Conservation (phyloP, 1,140 invertebrate species). For the Drosophila rhopaloa region DNA sequence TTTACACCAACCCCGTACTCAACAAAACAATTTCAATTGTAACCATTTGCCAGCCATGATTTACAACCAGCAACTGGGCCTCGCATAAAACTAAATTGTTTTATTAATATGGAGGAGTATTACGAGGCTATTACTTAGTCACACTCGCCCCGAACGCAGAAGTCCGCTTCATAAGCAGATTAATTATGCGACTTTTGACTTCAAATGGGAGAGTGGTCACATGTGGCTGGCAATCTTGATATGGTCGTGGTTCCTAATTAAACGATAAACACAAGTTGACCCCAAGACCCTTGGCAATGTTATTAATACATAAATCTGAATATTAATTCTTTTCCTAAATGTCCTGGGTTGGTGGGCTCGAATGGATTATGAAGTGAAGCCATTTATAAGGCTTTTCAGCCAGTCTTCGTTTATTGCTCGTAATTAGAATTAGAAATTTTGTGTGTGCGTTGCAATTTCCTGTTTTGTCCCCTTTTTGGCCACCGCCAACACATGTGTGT, state of each 20-base stretch:
- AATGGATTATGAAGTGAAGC: conserved; percentile 66
- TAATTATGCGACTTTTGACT: conserved; percentile 78
- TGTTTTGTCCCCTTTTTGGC: conserved; percentile 32
- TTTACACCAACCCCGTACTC: not conserved
- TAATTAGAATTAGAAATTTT: conserved; percentile 80
- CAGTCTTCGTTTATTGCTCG: conserved; percentile 72
- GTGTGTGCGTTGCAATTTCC: conserved; percentile 63
- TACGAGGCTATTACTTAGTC: conserved; percentile 76
- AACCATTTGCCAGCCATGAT: conserved; percentile 32
- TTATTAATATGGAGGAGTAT: conserved; percentile 65
- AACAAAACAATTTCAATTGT: conserved; percentile 8
- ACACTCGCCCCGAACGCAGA: conserved; percentile 44
- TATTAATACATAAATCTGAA: conserved; percentile 82
- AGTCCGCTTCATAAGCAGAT: conserved; percentile 69
- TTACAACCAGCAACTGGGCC: conserved; percentile 53
- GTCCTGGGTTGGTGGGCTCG: conserved; percentile 14
- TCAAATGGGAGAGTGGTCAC: conserved; percentile 41
- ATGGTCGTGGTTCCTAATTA: conserved; percentile 63
- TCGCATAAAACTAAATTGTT: conserved; percentile 67
- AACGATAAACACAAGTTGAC: conserved; percentile 78
- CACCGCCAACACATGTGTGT: conserved; percentile 56
- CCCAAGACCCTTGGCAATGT: conserved; percentile 52
- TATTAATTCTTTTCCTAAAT: conserved; percentile 64
- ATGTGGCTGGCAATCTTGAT: conserved; percentile 58
- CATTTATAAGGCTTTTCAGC: conserved; percentile 64